phyloP scores from a whole-genome alignment of 2,113 vertebrate species.

The Pituophis catenifer region DNA sequence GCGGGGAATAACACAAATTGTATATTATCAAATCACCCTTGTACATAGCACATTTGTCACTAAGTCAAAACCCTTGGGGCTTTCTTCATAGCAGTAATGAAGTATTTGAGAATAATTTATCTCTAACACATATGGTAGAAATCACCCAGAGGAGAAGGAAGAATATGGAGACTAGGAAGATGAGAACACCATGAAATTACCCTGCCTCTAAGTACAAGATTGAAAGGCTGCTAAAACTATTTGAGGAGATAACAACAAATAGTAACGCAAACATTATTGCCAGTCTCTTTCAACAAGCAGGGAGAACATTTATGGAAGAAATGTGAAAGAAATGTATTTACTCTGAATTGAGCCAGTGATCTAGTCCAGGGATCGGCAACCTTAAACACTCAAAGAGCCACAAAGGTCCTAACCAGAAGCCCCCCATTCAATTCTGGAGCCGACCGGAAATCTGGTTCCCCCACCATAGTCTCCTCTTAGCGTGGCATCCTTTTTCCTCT shows the following conservation, averaged over 20 bases:
- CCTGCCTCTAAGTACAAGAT: slow-evolving; percentile 3
- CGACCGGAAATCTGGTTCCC: no score
- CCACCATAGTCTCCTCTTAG: no score
- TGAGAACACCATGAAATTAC: slow-evolving; percentile 2
- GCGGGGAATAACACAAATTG: slow-evolving; percentile 69
- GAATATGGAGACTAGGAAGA: slow-evolving; percentile 26
- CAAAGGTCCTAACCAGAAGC: no score
- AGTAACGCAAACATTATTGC: slow-evolving; percentile 19
- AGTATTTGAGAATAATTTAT: slow-evolving; percentile 74
- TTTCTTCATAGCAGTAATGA: slow-evolving; percentile 67
- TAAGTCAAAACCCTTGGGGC: slow-evolving; percentile 70
- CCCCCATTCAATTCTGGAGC: no score
- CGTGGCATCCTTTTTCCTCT: no score
- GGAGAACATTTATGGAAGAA: neutral
- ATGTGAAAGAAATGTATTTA: neutral
- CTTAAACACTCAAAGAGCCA: no score
- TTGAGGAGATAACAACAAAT: slow-evolving; percentile 5
- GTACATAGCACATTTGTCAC: slow-evolving; percentile 75
- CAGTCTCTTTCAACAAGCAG: slow-evolving; percentile 14
- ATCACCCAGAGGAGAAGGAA: slow-evolving; percentile 29
- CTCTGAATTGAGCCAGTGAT: neutral
- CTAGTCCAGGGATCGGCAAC: neutral
- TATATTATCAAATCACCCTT: slow-evolving; percentile 76
- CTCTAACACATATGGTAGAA: slow-evolving; percentile 69
- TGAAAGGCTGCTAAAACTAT: slow-evolving; percentile 27